Evolutionary conservation across 2,797 vertebrate genomes (phyloP).

Genomic region (Lerista edwardsae): DNA sequence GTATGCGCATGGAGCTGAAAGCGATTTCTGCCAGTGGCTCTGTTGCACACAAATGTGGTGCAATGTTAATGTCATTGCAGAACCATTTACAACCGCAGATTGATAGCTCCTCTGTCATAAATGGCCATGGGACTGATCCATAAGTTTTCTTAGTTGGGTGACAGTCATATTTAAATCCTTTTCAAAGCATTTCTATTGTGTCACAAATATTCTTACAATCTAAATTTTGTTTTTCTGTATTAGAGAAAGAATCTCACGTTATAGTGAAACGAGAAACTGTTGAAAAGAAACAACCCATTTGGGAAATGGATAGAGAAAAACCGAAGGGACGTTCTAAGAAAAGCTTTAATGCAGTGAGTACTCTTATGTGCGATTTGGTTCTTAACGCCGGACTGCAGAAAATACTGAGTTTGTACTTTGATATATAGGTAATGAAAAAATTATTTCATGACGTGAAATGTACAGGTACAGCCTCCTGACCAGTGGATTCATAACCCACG

Average conservation of each 20-base stretch:
- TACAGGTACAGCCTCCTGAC: neutral
- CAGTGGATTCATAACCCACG: no score
- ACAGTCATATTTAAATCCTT: neutral
- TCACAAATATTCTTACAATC: neutral
- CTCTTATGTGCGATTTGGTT: neutral
- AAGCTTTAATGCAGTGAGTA: slow-evolving; percentile 77
- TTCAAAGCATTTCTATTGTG: neutral
- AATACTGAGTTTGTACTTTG: neutral
- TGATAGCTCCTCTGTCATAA: no score
- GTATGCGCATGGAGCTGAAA: no score
- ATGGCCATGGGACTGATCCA: no score
- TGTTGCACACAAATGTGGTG: no score
- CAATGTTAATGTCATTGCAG: no score
- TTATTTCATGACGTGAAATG: neutral
- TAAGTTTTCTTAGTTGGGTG: neutral
- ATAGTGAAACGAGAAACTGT: slow-evolving; percentile 81
- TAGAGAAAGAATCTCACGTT: slow-evolving; percentile 82
- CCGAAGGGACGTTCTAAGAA: slow-evolving; percentile 82
- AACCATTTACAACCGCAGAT: no score
- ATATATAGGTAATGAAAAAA: neutral
- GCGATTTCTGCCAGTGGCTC: no score
- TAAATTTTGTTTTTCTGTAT: slow-evolving; percentile 19
- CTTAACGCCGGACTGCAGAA: fast-evolving
- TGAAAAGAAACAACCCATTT: slow-evolving; percentile 71
- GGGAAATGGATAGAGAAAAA: slow-evolving; percentile 79